Evolutionary conservation across 2,888 invertebrate species (phyloP), one percentile per base, ranked within the genome.

Genomic region (Apeira syringaria): DNA sequence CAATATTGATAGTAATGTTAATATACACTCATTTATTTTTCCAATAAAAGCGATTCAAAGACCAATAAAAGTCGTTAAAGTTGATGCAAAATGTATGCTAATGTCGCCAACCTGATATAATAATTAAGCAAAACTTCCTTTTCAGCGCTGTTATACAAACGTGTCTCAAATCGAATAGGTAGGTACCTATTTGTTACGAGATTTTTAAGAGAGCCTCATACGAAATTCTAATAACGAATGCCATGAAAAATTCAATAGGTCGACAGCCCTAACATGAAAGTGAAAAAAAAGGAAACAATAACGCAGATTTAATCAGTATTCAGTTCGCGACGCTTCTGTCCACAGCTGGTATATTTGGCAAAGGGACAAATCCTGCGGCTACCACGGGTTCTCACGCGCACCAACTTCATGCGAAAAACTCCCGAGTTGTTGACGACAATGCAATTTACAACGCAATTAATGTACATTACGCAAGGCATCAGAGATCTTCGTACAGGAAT

Each of bases 181-280:
- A n/a, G n/a, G n/a, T n/a, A n/a, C n/a, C n/a, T n/a, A n/a, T n/a
- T n/a, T n/a, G n/a, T n/a, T n/a, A n/a, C n/a, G 68, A 61, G 69
- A 69, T 74, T 74, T 73, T 68, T 75, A 67, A 66, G 59, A 47
- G 56, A 54, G 67, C 57, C 72, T 80, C 68, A 74, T 76, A 77
- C 69, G 64, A 72, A 79, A 79, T 76, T 74, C 76, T 56, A 69
- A 80, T 78, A 75, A 73, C 76, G 68, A 64, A 67, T 61, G 58
- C 62, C 65, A 87, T 85, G 83, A 86, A 87, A 86, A 82, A 87
- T 86, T 87, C 85, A 87, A 81, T 81, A 84, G 78, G 66, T 73
- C 68, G 72, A 64, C 72, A 69, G 62, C 68, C 70, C 65, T 65
- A 67, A 66, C 75, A 77, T 61, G 79, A 82, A 80, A 83, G 80